These are phyloP conservation scores for Papilio elwesi DNA, from an alignment of 2,888 invertebrate genomes.

Conservation along the genomic window DNA sequence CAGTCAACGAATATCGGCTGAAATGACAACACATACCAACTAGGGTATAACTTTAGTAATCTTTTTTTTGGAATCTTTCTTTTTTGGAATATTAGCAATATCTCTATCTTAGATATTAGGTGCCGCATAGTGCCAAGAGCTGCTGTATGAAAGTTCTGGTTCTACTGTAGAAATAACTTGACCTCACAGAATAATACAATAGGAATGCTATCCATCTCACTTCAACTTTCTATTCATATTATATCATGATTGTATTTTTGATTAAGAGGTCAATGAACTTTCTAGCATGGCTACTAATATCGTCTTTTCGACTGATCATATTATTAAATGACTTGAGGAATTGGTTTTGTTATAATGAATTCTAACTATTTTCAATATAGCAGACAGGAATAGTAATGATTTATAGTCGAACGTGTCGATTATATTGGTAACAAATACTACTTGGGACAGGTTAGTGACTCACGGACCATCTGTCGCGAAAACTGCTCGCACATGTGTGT, in stretches of 20 bases:
- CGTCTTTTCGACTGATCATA: slow-evolving; percentile 3
- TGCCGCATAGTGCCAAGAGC: too few species aligned
- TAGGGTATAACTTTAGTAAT: too few species aligned
- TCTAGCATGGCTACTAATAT: neutral
- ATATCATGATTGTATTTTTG: neutral
- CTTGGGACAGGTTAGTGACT: slow-evolving; percentile 76
- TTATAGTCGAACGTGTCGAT: slow-evolving; percentile 69
- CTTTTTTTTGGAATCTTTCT: too few species aligned
- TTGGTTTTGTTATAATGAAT: neutral
- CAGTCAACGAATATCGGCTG: too few species aligned
- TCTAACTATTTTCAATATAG: slow-evolving; percentile 46
- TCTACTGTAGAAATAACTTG: too few species aligned
- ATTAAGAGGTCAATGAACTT: slow-evolving; percentile 9
- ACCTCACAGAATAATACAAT: too few species aligned
- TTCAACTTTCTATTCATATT: too few species aligned
- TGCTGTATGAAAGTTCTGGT: too few species aligned
- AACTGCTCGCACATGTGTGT: slow-evolving; percentile 76
- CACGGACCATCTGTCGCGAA: slow-evolving; percentile 80
- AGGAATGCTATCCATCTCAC: too few species aligned
- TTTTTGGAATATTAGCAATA: too few species aligned
- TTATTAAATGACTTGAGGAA: slow-evolving; percentile 4
- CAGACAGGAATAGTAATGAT: slow-evolving; percentile 51
- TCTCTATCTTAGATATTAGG: too few species aligned
- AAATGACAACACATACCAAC: too few species aligned
- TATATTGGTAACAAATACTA: slow-evolving; percentile 68